phyloP scores from a whole-genome alignment of 2,113 vertebrate genomes.

The Channa maculata region DNA sequence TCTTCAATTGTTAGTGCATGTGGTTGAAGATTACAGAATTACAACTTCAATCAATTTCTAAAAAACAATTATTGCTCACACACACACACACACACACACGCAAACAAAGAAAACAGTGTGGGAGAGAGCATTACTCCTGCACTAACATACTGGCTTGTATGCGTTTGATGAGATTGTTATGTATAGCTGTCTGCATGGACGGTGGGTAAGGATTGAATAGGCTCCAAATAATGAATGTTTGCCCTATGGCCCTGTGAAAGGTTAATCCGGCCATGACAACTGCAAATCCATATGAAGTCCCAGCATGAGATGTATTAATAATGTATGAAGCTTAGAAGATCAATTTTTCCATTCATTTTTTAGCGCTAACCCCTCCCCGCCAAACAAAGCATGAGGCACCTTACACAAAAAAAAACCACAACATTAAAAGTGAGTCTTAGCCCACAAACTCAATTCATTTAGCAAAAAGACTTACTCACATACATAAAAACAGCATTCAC shows the following conservation, averaged over 20 bases:
- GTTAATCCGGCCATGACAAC: constrained; percentile 8
- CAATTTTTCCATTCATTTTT: neutral
- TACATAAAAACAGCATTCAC: constrained; percentile 31
- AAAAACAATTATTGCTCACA: too few species aligned
- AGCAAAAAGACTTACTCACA: constrained; percentile 5
- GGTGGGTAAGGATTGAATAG: neutral
- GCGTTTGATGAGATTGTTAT: neutral
- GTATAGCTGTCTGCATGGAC: neutral
- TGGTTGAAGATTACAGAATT: too few species aligned
- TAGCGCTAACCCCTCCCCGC: neutral
- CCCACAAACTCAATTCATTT: too few species aligned
- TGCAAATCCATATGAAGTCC: neutral
- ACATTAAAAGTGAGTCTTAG: neutral
- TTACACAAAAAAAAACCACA: neutral
- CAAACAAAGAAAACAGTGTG: too few species aligned
- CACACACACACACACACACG: too few species aligned
- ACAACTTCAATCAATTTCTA: too few species aligned
- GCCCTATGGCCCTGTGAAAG: neutral
- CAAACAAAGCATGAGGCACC: neutral
- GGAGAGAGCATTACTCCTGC: too few species aligned
- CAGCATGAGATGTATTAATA: constrained; percentile 1
- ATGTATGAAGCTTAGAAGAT: constrained; percentile 1
- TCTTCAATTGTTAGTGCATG: too few species aligned
- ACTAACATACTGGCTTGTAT: too few species aligned
- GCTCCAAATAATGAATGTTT: neutral